Evolutionary conservation across 1,140 invertebrate species (phyloP).

Genomic region (Eumeta japonica): DNA sequence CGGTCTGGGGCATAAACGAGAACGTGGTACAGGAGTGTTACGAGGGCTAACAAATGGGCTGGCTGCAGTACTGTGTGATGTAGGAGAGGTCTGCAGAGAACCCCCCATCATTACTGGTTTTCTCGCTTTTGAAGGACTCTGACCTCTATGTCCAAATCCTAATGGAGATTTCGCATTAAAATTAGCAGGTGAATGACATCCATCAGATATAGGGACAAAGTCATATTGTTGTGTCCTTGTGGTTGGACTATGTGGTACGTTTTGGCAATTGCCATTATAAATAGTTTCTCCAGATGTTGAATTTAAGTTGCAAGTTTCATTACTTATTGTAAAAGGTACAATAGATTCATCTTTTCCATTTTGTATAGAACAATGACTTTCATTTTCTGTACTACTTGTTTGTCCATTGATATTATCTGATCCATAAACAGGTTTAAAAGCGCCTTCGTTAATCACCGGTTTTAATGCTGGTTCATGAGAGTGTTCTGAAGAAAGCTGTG

Average conservation of each 20-base stretch:
- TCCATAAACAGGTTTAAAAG: slow-evolving; percentile 24
- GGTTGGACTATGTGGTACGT: slow-evolving; percentile 58
- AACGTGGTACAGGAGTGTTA: slow-evolving; percentile 69
- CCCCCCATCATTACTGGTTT: slow-evolving; percentile 47
- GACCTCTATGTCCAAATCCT: slow-evolving; percentile 31
- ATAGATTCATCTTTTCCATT: no score
- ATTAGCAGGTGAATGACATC: slow-evolving; percentile 62
- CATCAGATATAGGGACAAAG: slow-evolving; percentile 80
- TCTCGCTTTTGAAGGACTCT: slow-evolving; percentile 44
- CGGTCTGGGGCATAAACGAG: slow-evolving; percentile 37
- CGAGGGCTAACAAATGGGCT: slow-evolving; percentile 84
- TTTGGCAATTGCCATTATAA: slow-evolving; percentile 40
- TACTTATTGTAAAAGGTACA: no score
- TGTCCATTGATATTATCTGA: no score
- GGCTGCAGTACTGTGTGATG: slow-evolving; percentile 49
- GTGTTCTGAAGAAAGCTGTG: slow-evolving; percentile 17
- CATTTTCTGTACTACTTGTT: no score
- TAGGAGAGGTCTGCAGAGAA: slow-evolving; percentile 44
- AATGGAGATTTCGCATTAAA: slow-evolving; percentile 41
- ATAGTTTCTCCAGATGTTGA: no score
- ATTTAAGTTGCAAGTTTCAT: no score
- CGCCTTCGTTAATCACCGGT: slow-evolving; percentile 23
- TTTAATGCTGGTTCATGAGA: slow-evolving; percentile 19
- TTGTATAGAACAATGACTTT: no score
- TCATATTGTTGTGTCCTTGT: slow-evolving; percentile 73